Conservation (phyloP, 2,113 vertebrate species). For the Ptychochromis oligacanthus region DNA sequence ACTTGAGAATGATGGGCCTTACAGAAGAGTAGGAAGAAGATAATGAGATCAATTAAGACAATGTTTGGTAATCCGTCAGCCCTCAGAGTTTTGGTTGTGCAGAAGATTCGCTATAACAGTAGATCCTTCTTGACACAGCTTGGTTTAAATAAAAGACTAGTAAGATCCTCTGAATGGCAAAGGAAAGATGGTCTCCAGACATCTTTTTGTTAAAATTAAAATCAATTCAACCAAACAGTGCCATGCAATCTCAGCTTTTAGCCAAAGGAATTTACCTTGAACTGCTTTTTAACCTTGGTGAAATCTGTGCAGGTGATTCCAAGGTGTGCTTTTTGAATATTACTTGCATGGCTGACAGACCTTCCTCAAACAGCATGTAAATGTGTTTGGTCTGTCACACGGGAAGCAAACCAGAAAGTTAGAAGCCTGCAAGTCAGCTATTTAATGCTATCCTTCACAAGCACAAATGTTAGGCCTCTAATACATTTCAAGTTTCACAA, state of each 20-base stretch:
- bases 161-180: constrained; percentile 49
- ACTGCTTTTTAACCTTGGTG: not conserved
- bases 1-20: constrained; percentile 42
- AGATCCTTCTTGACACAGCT: constrained; percentile 58
- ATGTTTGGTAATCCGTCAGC: constrained; percentile 63
- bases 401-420: not conserved
- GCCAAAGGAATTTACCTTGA: not conserved
- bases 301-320: not conserved
- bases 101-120: constrained; percentile 41
- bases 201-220: constrained; percentile 46
- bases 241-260: constrained; percentile 29
- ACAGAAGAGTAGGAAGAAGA: constrained; percentile 55
- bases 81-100: constrained; percentile 32
- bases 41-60: constrained; percentile 78
- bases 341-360: not conserved
- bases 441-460: not conserved
- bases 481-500: not conserved
- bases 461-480: not conserved
- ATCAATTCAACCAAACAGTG: constrained; percentile 14
- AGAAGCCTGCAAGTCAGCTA: not conserved
- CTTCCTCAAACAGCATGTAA: not conserved
- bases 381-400: not conserved
- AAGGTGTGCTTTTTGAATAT: not conserved
- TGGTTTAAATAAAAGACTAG: constrained; percentile 55
- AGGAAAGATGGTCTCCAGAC: constrained; percentile 27